Conservation (phyloP, 2,888 invertebrate species). For the Suillia variegata region DNA sequence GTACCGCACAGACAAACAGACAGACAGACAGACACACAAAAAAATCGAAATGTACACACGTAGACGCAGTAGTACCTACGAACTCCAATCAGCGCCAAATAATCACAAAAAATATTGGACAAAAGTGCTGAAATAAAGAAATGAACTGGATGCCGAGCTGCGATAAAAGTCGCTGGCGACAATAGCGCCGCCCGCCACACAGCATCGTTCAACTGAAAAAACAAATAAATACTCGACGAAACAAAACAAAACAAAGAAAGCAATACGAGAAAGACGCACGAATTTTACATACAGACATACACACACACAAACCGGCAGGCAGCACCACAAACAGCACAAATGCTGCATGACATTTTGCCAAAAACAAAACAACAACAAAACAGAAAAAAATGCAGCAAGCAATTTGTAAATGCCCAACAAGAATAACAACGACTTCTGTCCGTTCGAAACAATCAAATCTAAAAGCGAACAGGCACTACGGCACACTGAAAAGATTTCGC, state of each 20-base stretch:
- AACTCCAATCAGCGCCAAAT: neutral
- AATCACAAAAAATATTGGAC: neutral
- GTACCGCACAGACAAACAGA: neutral
- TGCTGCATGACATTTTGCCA: neutral
- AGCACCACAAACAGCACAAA: neutral
- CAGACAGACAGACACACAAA: neutral
- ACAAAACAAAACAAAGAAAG: neutral
- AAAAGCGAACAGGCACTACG: too few species aligned
- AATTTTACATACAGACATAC: neutral
- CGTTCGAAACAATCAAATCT: too few species aligned
- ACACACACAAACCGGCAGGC: neutral
- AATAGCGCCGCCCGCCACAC: too few species aligned
- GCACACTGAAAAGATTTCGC: too few species aligned
- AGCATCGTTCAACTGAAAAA: too few species aligned
- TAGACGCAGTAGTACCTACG: neutral
- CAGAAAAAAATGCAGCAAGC: neutral
- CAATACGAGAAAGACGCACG: neutral
- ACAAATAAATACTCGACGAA: too few species aligned
- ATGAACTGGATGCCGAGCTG: conserved; percentile 23
- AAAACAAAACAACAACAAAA: neutral
- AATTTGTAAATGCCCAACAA: neutral
- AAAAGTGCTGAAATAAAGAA: conserved; percentile 12
- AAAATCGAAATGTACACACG: neutral
- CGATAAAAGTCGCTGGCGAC: neutral
- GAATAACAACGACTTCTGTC: conserved; percentile 2